Conservation (phyloP, 2,888 invertebrate species). For the Xanthorhoe designata region DNA sequence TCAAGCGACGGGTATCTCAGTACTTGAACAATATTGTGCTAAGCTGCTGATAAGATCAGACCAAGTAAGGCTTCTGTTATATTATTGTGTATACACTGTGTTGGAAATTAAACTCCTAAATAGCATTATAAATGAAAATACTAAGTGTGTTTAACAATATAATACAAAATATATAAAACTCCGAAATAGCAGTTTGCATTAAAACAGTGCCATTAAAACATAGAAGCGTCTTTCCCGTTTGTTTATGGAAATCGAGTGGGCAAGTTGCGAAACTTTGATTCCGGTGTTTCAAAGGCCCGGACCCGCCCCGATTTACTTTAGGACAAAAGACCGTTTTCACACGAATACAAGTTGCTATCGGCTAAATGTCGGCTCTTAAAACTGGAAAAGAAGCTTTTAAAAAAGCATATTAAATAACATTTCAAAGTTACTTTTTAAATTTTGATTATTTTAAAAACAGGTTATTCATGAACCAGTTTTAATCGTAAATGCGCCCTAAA, state of each 20-base stretch:
- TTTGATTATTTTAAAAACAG: background rate
- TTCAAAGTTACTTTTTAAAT: background rate
- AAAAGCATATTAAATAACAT: background rate
- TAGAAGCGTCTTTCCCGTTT: slow-evolving; percentile 77
- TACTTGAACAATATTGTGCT: background rate
- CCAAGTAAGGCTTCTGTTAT: background rate
- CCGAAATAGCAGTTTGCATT: slow-evolving; percentile 57
- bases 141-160: too few species aligned
- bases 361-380: background rate
- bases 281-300: slow-evolving; percentile 56
- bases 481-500: slow-evolving; percentile 42
- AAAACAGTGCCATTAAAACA: slow-evolving; percentile 79
- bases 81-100: background rate
- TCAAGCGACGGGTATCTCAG: background rate
- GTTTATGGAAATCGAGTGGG: slow-evolving; percentile 82
- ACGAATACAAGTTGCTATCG: background rate
- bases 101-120: slow-evolving; percentile 35
- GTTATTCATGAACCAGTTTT: slow-evolving; percentile 1
- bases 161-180: too few species aligned
- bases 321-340: slow-evolving; percentile 42
- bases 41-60: background rate
- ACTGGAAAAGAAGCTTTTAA: background rate
- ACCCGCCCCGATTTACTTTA: slow-evolving; percentile 74
- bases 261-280: slow-evolving; percentile 81
- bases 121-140: too few species aligned